Percentiles rank a stretch among this genome's conserved stretches.
phyloP scores from a whole-genome alignment of 37 sponge, comb jelly and placozoan genomes.

The Petrosia ficiformis region DNA sequence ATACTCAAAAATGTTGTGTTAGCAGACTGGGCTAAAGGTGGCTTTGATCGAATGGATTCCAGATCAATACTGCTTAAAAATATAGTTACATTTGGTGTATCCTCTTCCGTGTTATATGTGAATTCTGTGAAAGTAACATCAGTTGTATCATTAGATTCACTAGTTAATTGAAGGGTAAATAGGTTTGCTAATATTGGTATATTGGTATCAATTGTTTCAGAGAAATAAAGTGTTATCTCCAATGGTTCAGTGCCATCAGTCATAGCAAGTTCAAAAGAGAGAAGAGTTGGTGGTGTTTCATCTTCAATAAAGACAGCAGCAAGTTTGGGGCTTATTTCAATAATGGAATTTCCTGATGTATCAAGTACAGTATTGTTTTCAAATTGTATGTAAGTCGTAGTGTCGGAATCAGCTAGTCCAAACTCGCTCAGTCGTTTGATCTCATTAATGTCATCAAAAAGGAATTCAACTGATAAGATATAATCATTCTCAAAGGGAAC shows the following conservation, averaged over 20 bases:
- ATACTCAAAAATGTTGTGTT: conserved; percentile 56
- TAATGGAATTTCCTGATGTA: conserved; percentile 52
- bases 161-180: conserved; percentile 56
- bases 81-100: conserved; percentile 63
- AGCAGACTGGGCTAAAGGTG: conserved; percentile 57
- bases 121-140: conserved; percentile 55
- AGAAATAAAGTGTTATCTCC: conserved; percentile 75
- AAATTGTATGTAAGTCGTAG: conserved; percentile 54
- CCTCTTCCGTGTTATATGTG: background rate
- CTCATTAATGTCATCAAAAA: conserved; percentile 69
- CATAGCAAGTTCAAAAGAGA: conserved; percentile 79
- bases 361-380: conserved; percentile 55
- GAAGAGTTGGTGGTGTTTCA: conserved; percentile 52
- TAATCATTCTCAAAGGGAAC: conserved; percentile 28
- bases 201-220: conserved; percentile 69
- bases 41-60: conserved; percentile 31
- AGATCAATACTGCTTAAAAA: conserved; percentile 59
- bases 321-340: background rate
- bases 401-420: conserved; percentile 15
- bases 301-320: conserved; percentile 34
- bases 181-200: too few species aligned
- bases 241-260: conserved; percentile 69
- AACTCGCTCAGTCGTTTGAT: conserved; percentile 40
- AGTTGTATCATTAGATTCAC: conserved; percentile 12
- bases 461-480: conserved; percentile 43